These are phyloP conservation scores for Plectropomus leopardus DNA, from an alignment of 2,113 vertebrate genomes.

Conservation along the genomic window DNA sequence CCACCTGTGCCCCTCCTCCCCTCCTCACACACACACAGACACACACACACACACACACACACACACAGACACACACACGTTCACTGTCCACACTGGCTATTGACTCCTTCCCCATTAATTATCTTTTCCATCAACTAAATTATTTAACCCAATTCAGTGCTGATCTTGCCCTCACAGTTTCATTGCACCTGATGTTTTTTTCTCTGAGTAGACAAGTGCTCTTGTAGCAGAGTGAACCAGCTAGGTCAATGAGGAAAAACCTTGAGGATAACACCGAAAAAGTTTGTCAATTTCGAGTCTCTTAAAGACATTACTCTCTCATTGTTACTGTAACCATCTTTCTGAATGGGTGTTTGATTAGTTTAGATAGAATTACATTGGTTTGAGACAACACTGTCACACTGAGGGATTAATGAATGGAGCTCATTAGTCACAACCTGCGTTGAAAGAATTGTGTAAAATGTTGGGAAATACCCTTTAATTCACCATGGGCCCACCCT, in stretches of 20 bases:
- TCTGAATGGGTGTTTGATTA: background rate
- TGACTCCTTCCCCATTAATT: conserved; percentile 83
- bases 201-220: conserved; percentile 50
- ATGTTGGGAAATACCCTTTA: no score
- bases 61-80: conserved; percentile 32
- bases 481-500: no score
- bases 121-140: conserved; percentile 84
- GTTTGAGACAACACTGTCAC: no score
- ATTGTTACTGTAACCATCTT: background rate
- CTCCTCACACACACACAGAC: conserved; percentile 17
- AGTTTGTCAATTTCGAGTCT: conserved; percentile 10
- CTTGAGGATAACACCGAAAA: conserved; percentile 35
- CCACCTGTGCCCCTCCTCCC: conserved; percentile 76
- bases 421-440: no score
- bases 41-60: conserved; percentile 42
- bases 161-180: conserved; percentile 69
- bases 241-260: conserved; percentile 49
- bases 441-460: no score
- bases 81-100: conserved; percentile 67
- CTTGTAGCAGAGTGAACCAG: conserved; percentile 28
- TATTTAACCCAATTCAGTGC: conserved; percentile 81
- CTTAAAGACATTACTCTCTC: background rate
- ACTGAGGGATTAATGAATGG: no score
- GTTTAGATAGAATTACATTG: background rate
- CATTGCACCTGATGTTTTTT: conserved; percentile 48